A percentile compares a stretch with the other conserved stretches of the same genome.
These are phyloP conservation scores for Aethes cnicana DNA, from an alignment of 2,888 invertebrate species.

Conservation along the genomic window DNA sequence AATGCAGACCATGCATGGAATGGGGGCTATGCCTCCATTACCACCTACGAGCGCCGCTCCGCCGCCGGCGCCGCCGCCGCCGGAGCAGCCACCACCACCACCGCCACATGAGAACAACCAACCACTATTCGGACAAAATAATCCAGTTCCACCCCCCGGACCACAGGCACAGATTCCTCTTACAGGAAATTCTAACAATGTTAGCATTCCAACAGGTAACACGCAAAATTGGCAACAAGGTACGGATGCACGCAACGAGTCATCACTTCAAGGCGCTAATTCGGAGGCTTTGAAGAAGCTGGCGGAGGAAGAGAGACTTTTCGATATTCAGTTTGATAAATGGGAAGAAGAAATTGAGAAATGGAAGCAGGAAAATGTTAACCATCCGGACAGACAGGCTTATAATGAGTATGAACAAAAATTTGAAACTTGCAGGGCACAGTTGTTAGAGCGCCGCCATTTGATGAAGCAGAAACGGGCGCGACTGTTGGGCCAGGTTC, in stretches of 20 bases:
- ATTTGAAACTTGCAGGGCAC: conserved; percentile 92
- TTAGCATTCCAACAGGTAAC: conserved; percentile 52
- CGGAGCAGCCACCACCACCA: conserved; percentile 59
- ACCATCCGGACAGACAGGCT: conserved; percentile 94
- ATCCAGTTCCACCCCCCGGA: conserved; percentile 34
- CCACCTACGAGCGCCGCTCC: conserved; percentile 43
- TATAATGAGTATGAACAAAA: conserved; percentile 93
- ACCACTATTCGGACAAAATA: conserved; percentile 54
- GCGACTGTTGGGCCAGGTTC: conserved; percentile 45
- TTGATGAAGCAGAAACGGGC: conserved; percentile 88
- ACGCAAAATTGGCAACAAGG: conserved; percentile 52
- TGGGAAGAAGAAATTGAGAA: conserved; percentile 96
- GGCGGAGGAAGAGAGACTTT: conserved; percentile 89
- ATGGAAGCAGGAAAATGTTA: conserved; percentile 95
- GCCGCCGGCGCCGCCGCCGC: conserved; percentile 52
- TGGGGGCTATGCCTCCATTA: conserved; percentile 55
- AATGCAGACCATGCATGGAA: conserved; percentile 59
- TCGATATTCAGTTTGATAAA: conserved; percentile 93
- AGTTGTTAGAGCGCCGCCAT: conserved; percentile 89
- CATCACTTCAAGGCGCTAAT: conserved; percentile 45
- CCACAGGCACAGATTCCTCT: conserved; percentile 32
- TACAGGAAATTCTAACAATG: conserved; percentile 38
- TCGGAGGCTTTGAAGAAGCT: conserved; percentile 67
- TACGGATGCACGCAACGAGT: conserved; percentile 38
- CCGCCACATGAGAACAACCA: conserved; percentile 73